These are phyloP conservation scores for Pitta sordida DNA, from an alignment of 2,113 vertebrate species.

Conservation along the genomic window DNA sequence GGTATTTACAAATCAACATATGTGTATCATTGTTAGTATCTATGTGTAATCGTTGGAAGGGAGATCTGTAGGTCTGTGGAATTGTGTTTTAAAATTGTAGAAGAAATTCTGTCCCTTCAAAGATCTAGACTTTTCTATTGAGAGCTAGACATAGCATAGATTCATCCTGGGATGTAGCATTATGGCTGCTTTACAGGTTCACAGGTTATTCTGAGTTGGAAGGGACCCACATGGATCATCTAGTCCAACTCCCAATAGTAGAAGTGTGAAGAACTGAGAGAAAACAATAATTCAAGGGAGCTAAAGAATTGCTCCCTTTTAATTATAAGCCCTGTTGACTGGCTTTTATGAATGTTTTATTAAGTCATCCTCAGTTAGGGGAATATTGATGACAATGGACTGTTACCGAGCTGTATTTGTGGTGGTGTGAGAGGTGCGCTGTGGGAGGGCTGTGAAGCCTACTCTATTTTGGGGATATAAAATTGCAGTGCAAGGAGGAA, in stretches of 20 bases:
- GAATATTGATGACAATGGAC: neutral
- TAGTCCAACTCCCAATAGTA: too few relatives aligned
- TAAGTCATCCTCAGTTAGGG: constrained; percentile 18
- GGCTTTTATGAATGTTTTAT: constrained; percentile 29
- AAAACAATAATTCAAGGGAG: neutral
- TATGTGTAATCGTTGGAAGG: neutral
- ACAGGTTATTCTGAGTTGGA: too few relatives aligned
- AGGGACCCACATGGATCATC: too few relatives aligned
- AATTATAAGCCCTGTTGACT: neutral
- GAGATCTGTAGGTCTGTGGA: neutral
- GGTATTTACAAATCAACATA: neutral
- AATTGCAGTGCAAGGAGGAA: constrained; percentile 43
- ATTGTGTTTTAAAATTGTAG: neutral
- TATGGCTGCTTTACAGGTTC: neutral
- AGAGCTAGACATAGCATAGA: neutral
- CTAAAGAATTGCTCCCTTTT: neutral
- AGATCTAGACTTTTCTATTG: neutral
- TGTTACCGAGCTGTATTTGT: neutral
- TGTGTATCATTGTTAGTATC: neutral
- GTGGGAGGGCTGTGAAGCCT: constrained; percentile 45
- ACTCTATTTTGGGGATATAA: constrained; percentile 55
- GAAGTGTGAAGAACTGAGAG: neutral
- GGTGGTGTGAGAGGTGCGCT: constrained; percentile 18
- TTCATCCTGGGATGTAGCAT: neutral
- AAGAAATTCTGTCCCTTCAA: neutral